Evolutionary conservation across 1,140 invertebrate species (phyloP).

Genomic region (Cydia fagiglandana): DNA sequence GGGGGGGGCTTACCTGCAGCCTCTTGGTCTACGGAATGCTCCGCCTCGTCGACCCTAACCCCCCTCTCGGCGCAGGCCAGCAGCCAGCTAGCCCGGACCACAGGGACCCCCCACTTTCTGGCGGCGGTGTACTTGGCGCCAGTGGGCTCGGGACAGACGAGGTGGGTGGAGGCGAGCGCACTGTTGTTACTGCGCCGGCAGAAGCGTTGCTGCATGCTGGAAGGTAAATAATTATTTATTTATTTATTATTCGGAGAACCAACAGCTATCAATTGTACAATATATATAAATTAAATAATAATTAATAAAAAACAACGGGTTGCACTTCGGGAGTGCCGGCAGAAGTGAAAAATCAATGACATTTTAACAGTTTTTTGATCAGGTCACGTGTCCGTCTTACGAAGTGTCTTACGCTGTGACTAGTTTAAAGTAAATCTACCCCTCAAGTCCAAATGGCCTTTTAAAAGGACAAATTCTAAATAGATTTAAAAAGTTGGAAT

Average conservation of each 20-base stretch:
- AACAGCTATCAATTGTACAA: too few relatives aligned
- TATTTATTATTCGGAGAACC: too few relatives aligned
- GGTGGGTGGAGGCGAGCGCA: constrained; percentile 84
- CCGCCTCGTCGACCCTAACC: constrained; percentile 57
- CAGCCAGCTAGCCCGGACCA: constrained; percentile 88
- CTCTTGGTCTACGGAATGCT: constrained; percentile 36
- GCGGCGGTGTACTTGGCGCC: constrained; percentile 92
- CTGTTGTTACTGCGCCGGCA: constrained; percentile 69
- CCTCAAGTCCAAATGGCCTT: neutral
- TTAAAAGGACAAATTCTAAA: constrained; percentile 3
- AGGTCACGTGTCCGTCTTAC: too few relatives aligned
- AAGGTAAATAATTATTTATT: neutral
- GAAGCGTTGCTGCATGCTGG: constrained; percentile 70
- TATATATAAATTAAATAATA: too few relatives aligned
- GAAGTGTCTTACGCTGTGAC: too few relatives aligned
- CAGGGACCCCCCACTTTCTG: constrained; percentile 89
- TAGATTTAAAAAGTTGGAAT: too few relatives aligned
- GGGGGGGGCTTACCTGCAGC: constrained; percentile 67
- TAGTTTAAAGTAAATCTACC: too few relatives aligned
- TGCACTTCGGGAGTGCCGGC: too few relatives aligned
- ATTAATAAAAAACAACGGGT: too few relatives aligned
- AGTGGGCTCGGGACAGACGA: constrained; percentile 85
- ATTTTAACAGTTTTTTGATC: too few relatives aligned
- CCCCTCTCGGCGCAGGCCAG: constrained; percentile 82
- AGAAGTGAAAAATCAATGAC: too few relatives aligned